These are phyloP conservation scores for Lordiphosa mommai DNA, from an alignment of 1,140 invertebrate genomes.

Conservation along the genomic window DNA sequence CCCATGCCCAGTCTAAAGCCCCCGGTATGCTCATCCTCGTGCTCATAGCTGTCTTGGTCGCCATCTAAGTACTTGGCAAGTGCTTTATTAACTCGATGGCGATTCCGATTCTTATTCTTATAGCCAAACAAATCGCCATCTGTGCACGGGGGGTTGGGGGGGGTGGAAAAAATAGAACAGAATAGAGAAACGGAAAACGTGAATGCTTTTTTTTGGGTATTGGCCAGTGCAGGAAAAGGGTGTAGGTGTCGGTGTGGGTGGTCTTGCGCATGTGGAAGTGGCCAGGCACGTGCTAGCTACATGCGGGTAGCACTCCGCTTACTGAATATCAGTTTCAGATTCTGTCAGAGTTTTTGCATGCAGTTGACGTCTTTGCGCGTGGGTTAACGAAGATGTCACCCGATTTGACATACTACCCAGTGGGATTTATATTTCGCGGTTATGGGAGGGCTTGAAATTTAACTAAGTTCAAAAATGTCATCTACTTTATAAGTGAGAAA, in stretches of 20 bases:
- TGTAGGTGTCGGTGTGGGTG: slow-evolving; percentile 4
- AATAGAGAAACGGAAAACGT: slow-evolving; percentile 1
- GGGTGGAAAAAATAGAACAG: slow-evolving; percentile 13
- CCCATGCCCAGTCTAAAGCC: slow-evolving; percentile 39
- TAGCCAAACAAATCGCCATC: slow-evolving; percentile 62
- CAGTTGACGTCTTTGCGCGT: slow-evolving; percentile 34
- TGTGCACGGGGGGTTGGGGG: slow-evolving; percentile 15
- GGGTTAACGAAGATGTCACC: not conserved
- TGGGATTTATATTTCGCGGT: not conserved
- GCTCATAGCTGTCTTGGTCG: slow-evolving; percentile 62
- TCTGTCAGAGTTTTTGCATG: slow-evolving; percentile 22
- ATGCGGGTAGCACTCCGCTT: slow-evolving; percentile 15
- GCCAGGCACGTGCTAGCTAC: slow-evolving; percentile 27
- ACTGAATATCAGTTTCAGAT: slow-evolving; percentile 35
- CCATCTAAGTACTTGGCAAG: slow-evolving; percentile 77
- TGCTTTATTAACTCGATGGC: slow-evolving; percentile 72
- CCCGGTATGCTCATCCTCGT: slow-evolving; percentile 39
- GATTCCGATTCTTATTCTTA: slow-evolving; percentile 70
- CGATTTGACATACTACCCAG: not conserved
- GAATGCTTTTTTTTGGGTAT: not conserved
- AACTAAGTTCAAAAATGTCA: too few relatives aligned
- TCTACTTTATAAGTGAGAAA: too few relatives aligned
- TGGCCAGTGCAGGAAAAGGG: not conserved
- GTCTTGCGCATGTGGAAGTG: slow-evolving; percentile 5
- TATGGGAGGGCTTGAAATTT: too few relatives aligned